These are phyloP conservation scores for Trogon surrucura DNA, from an alignment of 2,113 vertebrate genomes.

Conservation along the genomic window DNA sequence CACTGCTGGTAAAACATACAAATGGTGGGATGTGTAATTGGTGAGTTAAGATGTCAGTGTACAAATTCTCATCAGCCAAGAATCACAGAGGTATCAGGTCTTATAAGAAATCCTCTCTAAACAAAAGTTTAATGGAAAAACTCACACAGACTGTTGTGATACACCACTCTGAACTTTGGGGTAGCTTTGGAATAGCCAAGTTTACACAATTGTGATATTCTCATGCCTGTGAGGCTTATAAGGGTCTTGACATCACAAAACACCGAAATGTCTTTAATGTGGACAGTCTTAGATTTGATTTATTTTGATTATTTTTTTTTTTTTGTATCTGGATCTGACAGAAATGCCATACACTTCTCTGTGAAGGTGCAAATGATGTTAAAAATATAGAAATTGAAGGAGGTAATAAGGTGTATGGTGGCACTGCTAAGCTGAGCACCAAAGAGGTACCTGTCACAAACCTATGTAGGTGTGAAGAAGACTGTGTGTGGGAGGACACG, in stretches of 20 bases:
- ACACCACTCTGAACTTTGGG: not conserved
- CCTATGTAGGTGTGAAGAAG: not conserved
- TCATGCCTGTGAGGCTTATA: no score
- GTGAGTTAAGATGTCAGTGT: not conserved
- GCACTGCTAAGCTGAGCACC: not conserved
- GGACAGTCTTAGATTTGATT: not conserved
- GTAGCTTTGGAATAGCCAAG: not conserved
- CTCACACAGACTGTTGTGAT: not conserved
- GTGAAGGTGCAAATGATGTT: constrained; percentile 20
- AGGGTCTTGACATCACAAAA: not conserved
- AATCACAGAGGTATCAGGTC: not conserved
- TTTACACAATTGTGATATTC: no score
- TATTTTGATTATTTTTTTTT: not conserved
- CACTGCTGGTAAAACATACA: not conserved
- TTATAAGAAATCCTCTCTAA: not conserved
- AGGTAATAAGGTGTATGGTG: not conserved
- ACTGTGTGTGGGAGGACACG: not conserved
- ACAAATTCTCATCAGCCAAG: not conserved
- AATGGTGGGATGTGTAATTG: not conserved
- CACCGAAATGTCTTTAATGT: not conserved
- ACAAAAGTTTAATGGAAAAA: not conserved
- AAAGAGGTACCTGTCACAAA: not conserved
- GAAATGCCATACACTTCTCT: not conserved
- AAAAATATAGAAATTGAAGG: constrained; percentile 28
- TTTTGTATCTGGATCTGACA: not conserved